Conservation (phyloP, 2,888 invertebrate genomes). For the Dynastes grantii region DNA sequence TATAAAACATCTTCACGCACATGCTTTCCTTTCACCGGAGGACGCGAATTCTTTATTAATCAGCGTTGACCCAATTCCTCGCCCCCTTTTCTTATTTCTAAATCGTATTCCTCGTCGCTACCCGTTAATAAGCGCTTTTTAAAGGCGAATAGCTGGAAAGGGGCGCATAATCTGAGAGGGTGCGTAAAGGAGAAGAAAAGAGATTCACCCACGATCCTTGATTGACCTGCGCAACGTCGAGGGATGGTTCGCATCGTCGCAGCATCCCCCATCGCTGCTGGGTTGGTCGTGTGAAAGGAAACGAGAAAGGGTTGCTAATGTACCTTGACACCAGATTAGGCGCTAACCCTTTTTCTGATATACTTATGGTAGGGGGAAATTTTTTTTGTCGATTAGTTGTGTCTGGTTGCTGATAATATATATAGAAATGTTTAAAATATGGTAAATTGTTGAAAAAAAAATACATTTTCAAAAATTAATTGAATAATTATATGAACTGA, state of each 20-base stretch:
- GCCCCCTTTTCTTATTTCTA: neutral
- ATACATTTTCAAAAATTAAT: too few species aligned
- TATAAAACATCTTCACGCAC: neutral
- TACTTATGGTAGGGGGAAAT: neutral
- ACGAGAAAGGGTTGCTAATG: conserved; percentile 57
- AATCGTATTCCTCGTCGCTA: neutral
- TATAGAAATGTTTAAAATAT: too few species aligned
- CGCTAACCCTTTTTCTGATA: conserved; percentile 53
- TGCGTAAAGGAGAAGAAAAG: neutral
- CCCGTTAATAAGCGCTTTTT: conserved; percentile 32
- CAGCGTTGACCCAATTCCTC: conserved; percentile 36
- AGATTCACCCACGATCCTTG: conserved; percentile 52
- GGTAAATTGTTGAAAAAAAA: too few species aligned
- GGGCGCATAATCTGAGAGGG: neutral
- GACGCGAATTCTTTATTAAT: conserved; percentile 41
- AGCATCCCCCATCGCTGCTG: conserved; percentile 32
- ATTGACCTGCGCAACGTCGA: conserved; percentile 30
- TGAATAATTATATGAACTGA: too few species aligned
- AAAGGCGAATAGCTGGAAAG: conserved; percentile 4
- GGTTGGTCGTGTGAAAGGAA: conserved; percentile 46
- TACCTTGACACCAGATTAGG: conserved; percentile 56
- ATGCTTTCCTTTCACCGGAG: neutral
- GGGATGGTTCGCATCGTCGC: conserved; percentile 43
- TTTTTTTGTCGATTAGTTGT: conserved; percentile 33
- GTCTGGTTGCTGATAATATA: neutral